Base-by-base conservation (phyloP, 1,140 invertebrate species). In the Rhopalosiphum padi region DNA sequence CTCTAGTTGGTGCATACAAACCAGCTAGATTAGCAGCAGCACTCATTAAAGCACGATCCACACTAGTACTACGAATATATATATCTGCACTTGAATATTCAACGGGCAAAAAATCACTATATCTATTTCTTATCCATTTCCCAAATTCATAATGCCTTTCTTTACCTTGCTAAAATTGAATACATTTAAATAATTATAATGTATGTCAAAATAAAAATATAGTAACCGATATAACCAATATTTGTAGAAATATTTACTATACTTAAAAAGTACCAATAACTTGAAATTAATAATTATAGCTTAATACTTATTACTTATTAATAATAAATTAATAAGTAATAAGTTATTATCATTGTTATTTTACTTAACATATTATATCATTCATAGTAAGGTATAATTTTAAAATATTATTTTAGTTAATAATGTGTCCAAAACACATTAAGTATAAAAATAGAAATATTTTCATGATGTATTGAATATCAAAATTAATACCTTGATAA, bases 11-110 rank as follows among this genome's bases (percentile, higher is more conserved):
- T 43, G 97, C 97, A 95, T 97, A 99, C 77, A 99, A 95, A 41
- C 98, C 98, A 22, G 98, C 98, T 46, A 99, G 95, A 93, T 98
- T 96, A 55, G 96, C 96, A 94, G 97, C 96, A 1, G 97, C 98
- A 95, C 98, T 99, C 97, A 98, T 98, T 94, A 97, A 97, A 48
- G 98, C 97, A 55, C 98, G 95, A 94, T 98, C 97, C 2, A 96
- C 96, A 88, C 96, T 97, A 15, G 97, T 98, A 88, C 97, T 97
- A 94, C 97, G 96, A 2, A 97, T 96, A 94, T 96, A 96, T 94
- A 97, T 96, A 95, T 97, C 95, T 93, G 96, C 95, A 21, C 96
- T 96, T 94, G 94, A 96, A 94, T 97, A 97, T 55, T 95, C 94
- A 41, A 95, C 94, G 21, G 96, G 96, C 86, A 97, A 94, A 94